Evolutionary conservation across 1,140 invertebrate species (phyloP), one percentile per base, ranked within the genome.

Genomic region (Mycetomoellerius zeteki): DNA sequence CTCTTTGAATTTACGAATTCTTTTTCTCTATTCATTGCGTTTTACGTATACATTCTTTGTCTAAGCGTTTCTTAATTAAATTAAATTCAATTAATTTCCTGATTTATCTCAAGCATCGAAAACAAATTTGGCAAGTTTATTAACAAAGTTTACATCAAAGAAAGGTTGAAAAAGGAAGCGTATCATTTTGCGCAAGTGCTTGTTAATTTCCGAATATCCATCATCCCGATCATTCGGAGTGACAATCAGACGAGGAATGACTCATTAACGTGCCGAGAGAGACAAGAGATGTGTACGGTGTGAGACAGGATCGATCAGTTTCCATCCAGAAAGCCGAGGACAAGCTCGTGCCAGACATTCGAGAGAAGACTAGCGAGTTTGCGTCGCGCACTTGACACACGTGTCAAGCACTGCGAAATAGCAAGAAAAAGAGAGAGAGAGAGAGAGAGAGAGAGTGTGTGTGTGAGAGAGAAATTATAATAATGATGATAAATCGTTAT

Each of bases 371-470:
- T 58, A 92, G 89, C 87, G 88, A 85, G 87, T 92, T 92, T 86
- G 64, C 30, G 2, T 65, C 60, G 82, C 73, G 67, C 86, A 91
- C 90, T 92, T 89, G 71, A 77, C 75, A 91, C 92, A 86, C 88
- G 92, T 93, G 92, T 93, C 92, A 91, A 93, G 89, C 92, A 88
- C 85, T 85, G 69, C 72, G 19, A 33, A 30, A 82, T 86, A 78
- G 86, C 82, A 84, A 52, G 87, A 85, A 86, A 88, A 86, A 67
- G 24, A 67, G 47, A 50, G 47, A 50, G 14, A 50, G 47, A 50
- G 47, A 50, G 37, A 43, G 37, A 10, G 37, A 10, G 37, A 37
- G 47, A 16, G 14, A 50, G n/a, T n/a, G n/a, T n/a, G n/a, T n/a
- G n/a, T n/a, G n/a, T n/a, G 47, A 50, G 37, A 43, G 8, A 43